Percentiles rank a stretch among this genome's conserved stretches.
These are phyloP conservation scores for Heliothis virescens DNA, from an alignment of 1,140 invertebrate species.

Conservation along the genomic window DNA sequence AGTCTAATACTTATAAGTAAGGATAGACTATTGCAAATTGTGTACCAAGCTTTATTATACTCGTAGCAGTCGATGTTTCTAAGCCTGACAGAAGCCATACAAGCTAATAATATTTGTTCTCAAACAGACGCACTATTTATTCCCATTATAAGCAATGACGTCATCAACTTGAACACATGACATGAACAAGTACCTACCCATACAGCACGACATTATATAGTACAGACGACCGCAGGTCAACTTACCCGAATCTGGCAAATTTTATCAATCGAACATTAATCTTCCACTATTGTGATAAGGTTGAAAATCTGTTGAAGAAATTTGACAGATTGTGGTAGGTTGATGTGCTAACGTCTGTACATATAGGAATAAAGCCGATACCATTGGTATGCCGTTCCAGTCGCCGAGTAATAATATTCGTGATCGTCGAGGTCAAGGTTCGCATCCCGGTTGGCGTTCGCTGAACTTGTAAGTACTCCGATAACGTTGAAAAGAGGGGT, in stretches of 20 bases:
- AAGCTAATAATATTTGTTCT: constrained; percentile 27
- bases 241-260: too few relatives aligned
- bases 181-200: not conserved
- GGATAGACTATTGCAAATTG: not conserved
- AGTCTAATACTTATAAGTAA: too few relatives aligned
- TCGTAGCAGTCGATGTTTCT: not conserved
- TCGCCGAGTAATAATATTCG: constrained; percentile 51
- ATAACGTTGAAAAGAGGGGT: not conserved
- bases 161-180: not conserved
- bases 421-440: constrained; percentile 57
- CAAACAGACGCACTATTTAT: constrained; percentile 20
- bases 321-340: too few relatives aligned
- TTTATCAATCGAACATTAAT: too few relatives aligned
- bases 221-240: not conserved
- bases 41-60: constrained; percentile 11
- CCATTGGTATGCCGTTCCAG: constrained; percentile 23
- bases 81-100: not conserved
- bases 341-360: too few relatives aligned
- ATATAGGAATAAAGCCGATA: not conserved
- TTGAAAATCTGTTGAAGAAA: too few relatives aligned
- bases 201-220: not conserved
- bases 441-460: constrained; percentile 47
- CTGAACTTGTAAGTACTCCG: constrained; percentile 1
- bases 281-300: too few relatives aligned
- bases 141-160: constrained; percentile 1